These are phyloP conservation scores for Epinephelus fuscoguttatus DNA, from an alignment of 2,113 vertebrate species.

Conservation along the genomic window DNA sequence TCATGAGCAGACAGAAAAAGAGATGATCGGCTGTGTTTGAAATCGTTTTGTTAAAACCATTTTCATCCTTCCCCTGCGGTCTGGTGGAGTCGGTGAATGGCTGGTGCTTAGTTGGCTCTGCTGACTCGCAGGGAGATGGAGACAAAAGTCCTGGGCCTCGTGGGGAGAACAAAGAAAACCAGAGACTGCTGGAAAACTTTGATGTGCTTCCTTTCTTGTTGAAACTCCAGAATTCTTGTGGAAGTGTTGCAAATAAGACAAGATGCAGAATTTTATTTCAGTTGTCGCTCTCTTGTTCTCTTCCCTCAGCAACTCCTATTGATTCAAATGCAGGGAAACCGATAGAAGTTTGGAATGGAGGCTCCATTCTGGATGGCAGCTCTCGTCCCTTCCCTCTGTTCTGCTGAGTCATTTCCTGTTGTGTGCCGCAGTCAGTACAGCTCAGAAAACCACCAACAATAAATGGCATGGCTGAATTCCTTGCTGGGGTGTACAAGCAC, in stretches of 20 bases:
- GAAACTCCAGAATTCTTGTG: conserved; percentile 29
- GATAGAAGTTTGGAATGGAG: conserved; percentile 21
- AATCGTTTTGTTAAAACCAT: conserved; percentile 47
- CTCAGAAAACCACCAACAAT: conserved; percentile 53
- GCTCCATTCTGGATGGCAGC: not conserved
- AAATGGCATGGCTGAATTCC: conserved; percentile 32
- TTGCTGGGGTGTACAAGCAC: conserved; percentile 30
- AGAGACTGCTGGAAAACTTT: conserved; percentile 45
- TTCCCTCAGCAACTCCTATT: conserved; percentile 10
- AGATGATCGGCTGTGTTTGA: conserved; percentile 18
- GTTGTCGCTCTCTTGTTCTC: conserved; percentile 11
- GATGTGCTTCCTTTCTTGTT: conserved; percentile 23
- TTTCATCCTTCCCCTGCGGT: conserved; percentile 45
- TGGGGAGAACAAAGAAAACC: conserved; percentile 44
- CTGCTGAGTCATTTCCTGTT: conserved; percentile 61
- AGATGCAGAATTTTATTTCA: not conserved
- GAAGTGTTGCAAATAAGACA: conserved; percentile 14
- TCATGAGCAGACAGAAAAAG: conserved; percentile 21
- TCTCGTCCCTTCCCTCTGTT: conserved; percentile 11
- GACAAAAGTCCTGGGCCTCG: conserved; percentile 39
- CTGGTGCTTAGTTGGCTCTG: conserved; percentile 28
- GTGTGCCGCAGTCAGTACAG: conserved; percentile 38
- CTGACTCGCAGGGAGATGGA: conserved; percentile 38
- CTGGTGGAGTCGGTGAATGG: conserved; percentile 29
- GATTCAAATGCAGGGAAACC: conserved; percentile 33